Percentiles rank a stretch among this genome's conserved stretches.
Conservation (phyloP, 2,888 invertebrate genomes). For the Hymenopus coronatus region DNA sequence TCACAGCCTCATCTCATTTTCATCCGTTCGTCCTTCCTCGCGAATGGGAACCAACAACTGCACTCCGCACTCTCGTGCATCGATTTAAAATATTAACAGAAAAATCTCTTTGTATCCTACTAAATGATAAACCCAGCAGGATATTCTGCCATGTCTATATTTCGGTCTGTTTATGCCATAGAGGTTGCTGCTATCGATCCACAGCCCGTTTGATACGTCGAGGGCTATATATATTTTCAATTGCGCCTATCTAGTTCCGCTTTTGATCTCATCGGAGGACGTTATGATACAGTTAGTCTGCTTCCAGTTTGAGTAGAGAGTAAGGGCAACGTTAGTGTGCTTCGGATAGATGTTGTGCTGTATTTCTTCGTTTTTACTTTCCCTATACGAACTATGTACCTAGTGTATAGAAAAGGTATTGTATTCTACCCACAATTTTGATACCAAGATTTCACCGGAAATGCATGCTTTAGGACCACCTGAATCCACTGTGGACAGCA, state of each 20-base stretch:
- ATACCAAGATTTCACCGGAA: too few species aligned
- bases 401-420: too few species aligned
- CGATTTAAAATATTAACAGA: background rate
- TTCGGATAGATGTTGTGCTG: too few species aligned
- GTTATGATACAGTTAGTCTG: background rate
- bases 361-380: too few species aligned
- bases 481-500: too few species aligned
- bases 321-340: background rate
- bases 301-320: background rate
- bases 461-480: too few species aligned
- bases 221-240: background rate
- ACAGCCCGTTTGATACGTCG: background rate
- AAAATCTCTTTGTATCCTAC: background rate
- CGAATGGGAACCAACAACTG: background rate
- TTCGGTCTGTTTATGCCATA: background rate
- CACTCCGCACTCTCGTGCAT: background rate
- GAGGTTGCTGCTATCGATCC: background rate
- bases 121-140: background rate
- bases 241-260: background rate
- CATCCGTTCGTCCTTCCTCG: background rate
- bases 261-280: background rate
- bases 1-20: background rate
- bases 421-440: too few species aligned
- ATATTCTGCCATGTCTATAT: background rate
- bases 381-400: too few species aligned